phyloP scores from a whole-genome alignment of 2,113 vertebrate species.

The Microtus richardsoni region DNA sequence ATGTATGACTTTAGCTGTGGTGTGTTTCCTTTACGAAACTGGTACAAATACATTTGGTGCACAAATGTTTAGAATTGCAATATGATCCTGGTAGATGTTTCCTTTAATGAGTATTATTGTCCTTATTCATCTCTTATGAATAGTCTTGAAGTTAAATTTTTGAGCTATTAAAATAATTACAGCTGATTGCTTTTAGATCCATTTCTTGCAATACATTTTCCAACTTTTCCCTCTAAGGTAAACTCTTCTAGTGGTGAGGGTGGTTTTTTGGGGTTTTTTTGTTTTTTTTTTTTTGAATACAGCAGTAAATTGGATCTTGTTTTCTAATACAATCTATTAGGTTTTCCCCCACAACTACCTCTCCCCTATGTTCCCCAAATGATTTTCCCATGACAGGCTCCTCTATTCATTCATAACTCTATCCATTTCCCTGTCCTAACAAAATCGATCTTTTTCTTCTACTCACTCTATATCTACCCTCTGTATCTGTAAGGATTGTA shows the following conservation, averaged over 20 bases:
- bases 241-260: background rate
- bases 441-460: background rate
- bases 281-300: background rate
- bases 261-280: too few relatives aligned
- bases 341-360: background rate
- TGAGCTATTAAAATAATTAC: background rate
- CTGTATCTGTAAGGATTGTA: background rate
- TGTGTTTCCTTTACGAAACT: background rate
- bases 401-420: background rate
- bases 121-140: background rate
- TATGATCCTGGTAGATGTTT: background rate
- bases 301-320: background rate
- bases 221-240: background rate
- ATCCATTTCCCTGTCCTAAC: background rate
- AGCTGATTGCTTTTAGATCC: background rate
- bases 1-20: background rate
- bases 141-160: background rate
- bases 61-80: background rate
- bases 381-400: too few relatives aligned
- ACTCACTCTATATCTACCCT: background rate
- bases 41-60: background rate
- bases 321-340: background rate
- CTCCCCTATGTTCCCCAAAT: background rate
- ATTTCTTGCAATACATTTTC: background rate
- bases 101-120: background rate